Evolutionary conservation across 2,888 invertebrate genomes (phyloP), one percentile per base, ranked within the genome.

Genomic region (Acanthopleura granulata): DNA sequence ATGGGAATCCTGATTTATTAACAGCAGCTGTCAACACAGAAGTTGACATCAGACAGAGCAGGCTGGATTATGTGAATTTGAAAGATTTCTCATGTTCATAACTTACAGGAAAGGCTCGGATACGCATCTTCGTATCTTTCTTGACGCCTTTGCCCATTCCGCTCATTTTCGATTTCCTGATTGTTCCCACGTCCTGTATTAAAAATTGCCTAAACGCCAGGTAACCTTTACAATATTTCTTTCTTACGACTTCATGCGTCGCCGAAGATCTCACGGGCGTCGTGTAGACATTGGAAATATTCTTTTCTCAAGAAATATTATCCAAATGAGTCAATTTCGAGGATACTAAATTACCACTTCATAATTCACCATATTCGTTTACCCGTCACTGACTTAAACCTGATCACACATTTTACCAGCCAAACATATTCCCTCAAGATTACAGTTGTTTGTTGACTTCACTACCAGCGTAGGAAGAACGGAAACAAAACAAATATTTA

Each of bases 31-130:
- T 40, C 40, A 40, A 40, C 40, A 3, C 40, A 40, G 40, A 3
- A 40, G 40, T 40, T 40, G 40, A 40, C 40, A 40, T 40, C 9
- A 6, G 40, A 40, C 40, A 40, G 9, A 40, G 9, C 3, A 40
- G 40, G 9, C 40, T 9, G 40, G 40, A 40, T 40, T 6, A 40
- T 40, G 40, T 40, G 40, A 40, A 9, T 40, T 3, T 40, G 9
- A 40, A 40, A 40, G 40, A 40, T 40, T 40, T 40, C 3, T 40
- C 40, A 40, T 40, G 3, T 57, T 22, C 4, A 22, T 57, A 77
- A 94, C 96, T 97, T 93, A 98, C 97, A 91, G 98, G 97, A 92
- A 98, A 98, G 85, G 98, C 97, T 91, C 97, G 94, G 90, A 98
- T 98, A 91, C 98, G 94, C 97, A 98, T 97, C 93, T 98, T 98